Evolutionary conservation across 2,888 invertebrate genomes (phyloP), one percentile per base, ranked within the genome.

Genomic region (Helicoverpa assulta): DNA sequence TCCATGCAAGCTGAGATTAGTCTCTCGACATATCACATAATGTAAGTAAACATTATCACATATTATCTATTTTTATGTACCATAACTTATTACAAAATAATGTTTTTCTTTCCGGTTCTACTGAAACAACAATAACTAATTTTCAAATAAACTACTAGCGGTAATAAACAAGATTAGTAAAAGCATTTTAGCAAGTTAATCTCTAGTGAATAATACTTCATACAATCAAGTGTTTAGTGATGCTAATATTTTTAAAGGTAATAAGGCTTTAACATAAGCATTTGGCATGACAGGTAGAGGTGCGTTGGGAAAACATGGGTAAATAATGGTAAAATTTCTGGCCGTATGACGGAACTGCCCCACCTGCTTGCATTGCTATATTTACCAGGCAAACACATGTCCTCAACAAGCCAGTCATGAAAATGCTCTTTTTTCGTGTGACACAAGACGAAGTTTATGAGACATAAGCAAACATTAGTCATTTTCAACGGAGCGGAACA

Each of bases 401-500:
- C 76, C 57, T 85, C 82, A 62, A 78, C 77, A 73, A 78, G 69
- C 82, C 88, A 85, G 83, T 89, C 90, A 73, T 87, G 84, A 75
- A 80, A 79, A 69, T 82, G 77, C 56, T 78, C 66, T 65, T 87
- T 87, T 83, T 83, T 82, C 69, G 79, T 80, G 68, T 81, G 82
- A 84, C 88, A 90, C 82, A 87, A 85, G 78, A 87, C 81, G 68
- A 86, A 80, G 67, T 79, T 67, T 63, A 86, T 73, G 65, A 87
- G 73, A 62, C 71, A 73, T 68, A 67, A 60, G 72, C 78, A 86
- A 79, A 86, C 64, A 82, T 88, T 82, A 74, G 74, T 83, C 83
- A 87, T 84, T 71, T 68, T 63, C 53, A 72, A 74, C 43, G 33
- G 56, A 63, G 60, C 63, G 70, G 21, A 52, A 54, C 61, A 62